phyloP scores from a whole-genome alignment of 2,888 invertebrate genomes.

The Alloscopus bannaensis region DNA sequence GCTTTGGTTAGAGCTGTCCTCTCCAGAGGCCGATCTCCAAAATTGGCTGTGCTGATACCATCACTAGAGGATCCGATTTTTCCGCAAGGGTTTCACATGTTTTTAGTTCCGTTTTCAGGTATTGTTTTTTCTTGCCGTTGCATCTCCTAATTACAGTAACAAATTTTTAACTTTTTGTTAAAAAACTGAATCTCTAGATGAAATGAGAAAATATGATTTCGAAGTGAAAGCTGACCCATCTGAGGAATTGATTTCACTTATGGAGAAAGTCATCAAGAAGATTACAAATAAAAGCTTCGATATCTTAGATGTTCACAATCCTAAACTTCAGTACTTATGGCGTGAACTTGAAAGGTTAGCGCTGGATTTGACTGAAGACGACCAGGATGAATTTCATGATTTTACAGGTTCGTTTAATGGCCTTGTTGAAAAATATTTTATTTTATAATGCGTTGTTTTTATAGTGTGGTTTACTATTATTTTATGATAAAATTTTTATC shows the following conservation, averaged over 20 bases:
- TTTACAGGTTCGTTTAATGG: constrained; percentile 56
- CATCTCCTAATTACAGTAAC: too few relatives aligned
- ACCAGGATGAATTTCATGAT: constrained; percentile 62
- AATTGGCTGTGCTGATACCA: constrained; percentile 68
- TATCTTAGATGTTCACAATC: constrained; percentile 61
- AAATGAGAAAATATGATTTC: constrained; percentile 51
- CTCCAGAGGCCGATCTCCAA: constrained; percentile 65
- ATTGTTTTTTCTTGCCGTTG: too few relatives aligned
- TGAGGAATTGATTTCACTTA: constrained; percentile 35
- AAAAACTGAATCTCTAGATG: constrained; percentile 41
- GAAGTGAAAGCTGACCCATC: constrained; percentile 7
- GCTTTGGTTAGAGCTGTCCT: constrained; percentile 65
- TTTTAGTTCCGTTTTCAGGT: constrained; percentile 67
- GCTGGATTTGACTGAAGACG: constrained; percentile 48
- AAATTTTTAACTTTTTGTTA: constrained; percentile 4
- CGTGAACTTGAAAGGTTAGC: constrained; percentile 65
- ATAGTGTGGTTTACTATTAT: background rate
- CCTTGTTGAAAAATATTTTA: too few relatives aligned
- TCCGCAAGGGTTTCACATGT: constrained; percentile 71
- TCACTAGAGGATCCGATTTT: constrained; percentile 55
- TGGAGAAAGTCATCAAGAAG: constrained; percentile 68
- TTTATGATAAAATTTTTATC: constrained; percentile 17
- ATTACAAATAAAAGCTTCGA: constrained; percentile 65
- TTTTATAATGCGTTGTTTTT: background rate
- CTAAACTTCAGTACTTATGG: constrained; percentile 61